Conservation (phyloP, 2,113 vertebrate species). For the Lepus americanus region DNA sequence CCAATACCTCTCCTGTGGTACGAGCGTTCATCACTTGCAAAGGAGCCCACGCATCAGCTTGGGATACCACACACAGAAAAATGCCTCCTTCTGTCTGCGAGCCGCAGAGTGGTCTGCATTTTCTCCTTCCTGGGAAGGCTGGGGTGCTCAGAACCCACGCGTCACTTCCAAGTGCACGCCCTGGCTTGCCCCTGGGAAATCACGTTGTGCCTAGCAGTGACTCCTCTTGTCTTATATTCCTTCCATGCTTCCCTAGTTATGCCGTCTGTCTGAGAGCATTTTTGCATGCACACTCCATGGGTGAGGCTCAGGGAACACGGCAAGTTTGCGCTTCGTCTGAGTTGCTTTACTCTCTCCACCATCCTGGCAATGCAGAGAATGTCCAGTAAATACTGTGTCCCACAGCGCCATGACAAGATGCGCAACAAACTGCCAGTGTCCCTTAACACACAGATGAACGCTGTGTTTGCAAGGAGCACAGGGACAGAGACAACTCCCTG, state of each 20-base stretch:
- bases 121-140: background rate
- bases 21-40: background rate
- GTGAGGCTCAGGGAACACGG: background rate
- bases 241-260: background rate
- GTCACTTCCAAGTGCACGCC: background rate
- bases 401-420: background rate
- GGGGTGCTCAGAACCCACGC: background rate
- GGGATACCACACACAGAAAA: background rate
- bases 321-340: background rate
- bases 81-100: background rate
- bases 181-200: background rate
- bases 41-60: background rate
- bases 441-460: background rate
- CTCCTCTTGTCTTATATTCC: background rate
- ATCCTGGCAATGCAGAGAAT: background rate
- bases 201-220: background rate
- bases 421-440: background rate
- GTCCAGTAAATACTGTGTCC: background rate
- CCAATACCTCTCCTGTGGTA: background rate
- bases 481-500: background rate
- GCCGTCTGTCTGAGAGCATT: background rate
- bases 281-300: background rate
- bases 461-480: background rate
- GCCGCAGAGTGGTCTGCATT: background rate
- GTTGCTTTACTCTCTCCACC: background rate